Base-by-base conservation (phyloP, 2,888 invertebrate genomes). In the Trichopoda pennipes region DNA sequence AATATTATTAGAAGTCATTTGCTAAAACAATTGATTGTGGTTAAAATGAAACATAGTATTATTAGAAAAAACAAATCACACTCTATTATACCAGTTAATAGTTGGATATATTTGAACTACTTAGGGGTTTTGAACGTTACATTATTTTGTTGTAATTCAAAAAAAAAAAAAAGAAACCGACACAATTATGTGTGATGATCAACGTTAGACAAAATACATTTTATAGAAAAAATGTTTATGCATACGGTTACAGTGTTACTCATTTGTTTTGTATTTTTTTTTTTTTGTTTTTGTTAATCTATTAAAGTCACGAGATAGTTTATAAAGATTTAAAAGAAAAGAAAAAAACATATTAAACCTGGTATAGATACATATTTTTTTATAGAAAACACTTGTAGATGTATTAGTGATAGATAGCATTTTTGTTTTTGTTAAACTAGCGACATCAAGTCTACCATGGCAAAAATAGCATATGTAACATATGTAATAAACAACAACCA, bases 221-320 rank as follows among this genome's bases (percentile, higher is more conserved):
- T 64, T 58, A 32, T 69, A 74, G 42, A 74, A 47, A n/a, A 74
- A 69, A 74, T 49, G 73, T 56, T 12, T 1, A 38, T 74, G 6
- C 28, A 28, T 28, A 28, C 28, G 6, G 28, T 28, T 28, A 28
- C 2, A 28, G 28, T 6, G 8, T 28, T 4, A 7, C 6, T 28
- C 28, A 28, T 28, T 28, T 28, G 28, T 28, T 28, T 4, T 28
- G 68, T 38, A 14, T 17, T 14, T 61, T 49, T 79, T 73, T 72
- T 79, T 72, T 78, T 66, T 78, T n/a, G 61, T 68, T 73, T 73
- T 21, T 66, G 61, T 78, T 63, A 66, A 70, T 77, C 55, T 76
- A 76, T 82, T 82, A 47, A 82, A 82, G 79, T 82, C 82, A 82
- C 82, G 79, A 79, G 82, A 82, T 82, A 63, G 72, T 79, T 70